Base-by-base conservation (phyloP, 2,797 vertebrate genomes). In the Melanotaenia nigrans region DNA sequence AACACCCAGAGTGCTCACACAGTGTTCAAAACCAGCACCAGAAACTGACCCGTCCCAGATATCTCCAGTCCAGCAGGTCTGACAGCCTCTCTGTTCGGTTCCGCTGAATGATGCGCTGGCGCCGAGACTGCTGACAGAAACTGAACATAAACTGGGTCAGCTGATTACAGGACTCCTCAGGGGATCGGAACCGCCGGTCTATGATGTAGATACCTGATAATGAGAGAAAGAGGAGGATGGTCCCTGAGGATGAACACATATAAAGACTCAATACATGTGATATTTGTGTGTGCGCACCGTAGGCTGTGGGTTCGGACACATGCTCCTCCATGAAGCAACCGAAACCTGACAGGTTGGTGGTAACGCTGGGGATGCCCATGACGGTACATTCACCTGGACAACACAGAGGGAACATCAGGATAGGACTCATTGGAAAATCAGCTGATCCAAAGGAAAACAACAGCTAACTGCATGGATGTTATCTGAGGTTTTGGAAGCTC, bases 291-390 rank as follows among this genome's bases (percentile, higher is more conserved):
- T 61, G 18, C 73, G 87, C 82, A 99, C 98, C 97, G 0, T 99
- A 99, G 2, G 97, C 97, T 3, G 96, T 81, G 4, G 98, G 97
- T 69, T 99, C 97, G 1, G 97, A 95, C 51, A 99, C 94, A 0
- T 99, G 97, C 57, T 98, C 97, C 88, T 97, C 96, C 95, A 99
- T 95, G 90, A 99, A 99, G 85, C 97, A 98, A 78, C 98, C 98
- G 0, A 99, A 99, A 49, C 98, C 98, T 0, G 98, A 99, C 28
- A 99, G 95, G 89, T 99, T 99, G 65, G 97, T 99, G 56, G 97
- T 99, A 71, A 99, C 96, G 1, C 97, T 99, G 81, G 98, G 98
- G 71, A 99, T 99, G 0, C 98, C 98, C 97, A 99, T 97, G 40
- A 99, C 97, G 0, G 97, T 98, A 65, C 98, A 99, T 55, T 99